Conservation (phyloP, 1,140 invertebrate genomes). For the Drosophila biarmipes region DNA sequence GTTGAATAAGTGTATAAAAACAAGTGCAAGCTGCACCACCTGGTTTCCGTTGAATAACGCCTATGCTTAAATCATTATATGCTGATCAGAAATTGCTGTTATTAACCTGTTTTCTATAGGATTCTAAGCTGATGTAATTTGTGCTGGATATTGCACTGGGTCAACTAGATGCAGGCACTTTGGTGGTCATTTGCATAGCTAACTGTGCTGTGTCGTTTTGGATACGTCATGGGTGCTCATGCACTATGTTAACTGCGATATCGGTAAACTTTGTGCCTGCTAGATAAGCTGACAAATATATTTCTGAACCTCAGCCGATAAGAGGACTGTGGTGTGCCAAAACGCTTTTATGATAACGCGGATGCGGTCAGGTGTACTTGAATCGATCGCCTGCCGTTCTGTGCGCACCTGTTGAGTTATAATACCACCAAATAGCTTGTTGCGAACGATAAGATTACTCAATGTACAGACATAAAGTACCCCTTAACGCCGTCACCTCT, state of each 20-base stretch:
- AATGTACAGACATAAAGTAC: conserved; percentile 63
- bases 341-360: conserved; percentile 39
- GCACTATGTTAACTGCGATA: conserved; percentile 44
- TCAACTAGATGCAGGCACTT: conserved; percentile 61
- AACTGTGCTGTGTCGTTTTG: conserved; percentile 13
- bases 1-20: not conserved
- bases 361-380: conserved; percentile 45
- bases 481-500: conserved; percentile 23
- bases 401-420: conserved; percentile 68
- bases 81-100: conserved; percentile 26
- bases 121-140: conserved; percentile 69
- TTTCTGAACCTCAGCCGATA: conserved; percentile 56
- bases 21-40: conserved; percentile 24
- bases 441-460: conserved; percentile 71
- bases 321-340: conserved; percentile 47
- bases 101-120: conserved; percentile 58
- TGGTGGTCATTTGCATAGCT: conserved; percentile 18
- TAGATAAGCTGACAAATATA: conserved; percentile 67
- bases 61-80: conserved; percentile 14
- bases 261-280: conserved; percentile 44
- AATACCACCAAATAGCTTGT: conserved; percentile 65
- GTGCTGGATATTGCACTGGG: conserved; percentile 64
- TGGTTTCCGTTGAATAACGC: conserved; percentile 26
- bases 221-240: conserved; percentile 51
- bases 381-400: conserved; percentile 46